Evolutionary conservation across 2,888 invertebrate species (phyloP), one percentile per base, ranked within the genome.

Genomic region (Oxycera nigricornis): DNA sequence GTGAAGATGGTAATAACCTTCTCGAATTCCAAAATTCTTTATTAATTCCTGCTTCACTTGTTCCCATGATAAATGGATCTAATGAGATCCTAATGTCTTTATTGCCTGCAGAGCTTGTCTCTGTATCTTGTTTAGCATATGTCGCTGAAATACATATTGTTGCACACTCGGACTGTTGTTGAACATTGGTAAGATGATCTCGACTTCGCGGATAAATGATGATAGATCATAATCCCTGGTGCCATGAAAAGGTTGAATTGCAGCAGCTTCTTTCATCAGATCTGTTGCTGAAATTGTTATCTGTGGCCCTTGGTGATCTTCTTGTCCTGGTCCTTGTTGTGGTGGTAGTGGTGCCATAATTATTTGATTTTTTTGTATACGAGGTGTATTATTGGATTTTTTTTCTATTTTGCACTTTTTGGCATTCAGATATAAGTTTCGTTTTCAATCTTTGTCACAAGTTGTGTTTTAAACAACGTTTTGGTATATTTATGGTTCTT

Each of bases 61-160:
- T 6, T 75, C 68, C 77, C 77, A 77, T 0, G 73, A 72, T 52
- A 75, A 68, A 17, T 76, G n/a, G n/a, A n/a, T n/a, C n/a, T n/a
- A n/a, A n/a, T n/a, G 68, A 2, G 72, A 28, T 74, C 77, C 76
- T 14, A 77, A 9, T 17, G 76, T 77, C 28, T 74, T 52, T 9
- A 77, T 73, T 52, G 57, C 75, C 11, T 77, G 72, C 24, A 74
- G 61, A 28, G 75, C 75, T 30, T 68, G 70, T 46, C 73, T 72
- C 39, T 74, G 72, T 2, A 72, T 72, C 31, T 74, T 74, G 24
- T 65, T 65, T 62, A 35, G 9, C 11, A 59, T 17, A 30, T 59
- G 22, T 30, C 59, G 28, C 14, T 59, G 28, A 30, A 59, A 59
- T 14, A 59, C 59, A 30, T 59, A 59, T 30, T 1, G 14, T 22